A percentile compares a stretch with the other conserved stretches of the same genome.
Conservation (phyloP, 2,113 vertebrate genomes). For the Neogobius melanostomus region DNA sequence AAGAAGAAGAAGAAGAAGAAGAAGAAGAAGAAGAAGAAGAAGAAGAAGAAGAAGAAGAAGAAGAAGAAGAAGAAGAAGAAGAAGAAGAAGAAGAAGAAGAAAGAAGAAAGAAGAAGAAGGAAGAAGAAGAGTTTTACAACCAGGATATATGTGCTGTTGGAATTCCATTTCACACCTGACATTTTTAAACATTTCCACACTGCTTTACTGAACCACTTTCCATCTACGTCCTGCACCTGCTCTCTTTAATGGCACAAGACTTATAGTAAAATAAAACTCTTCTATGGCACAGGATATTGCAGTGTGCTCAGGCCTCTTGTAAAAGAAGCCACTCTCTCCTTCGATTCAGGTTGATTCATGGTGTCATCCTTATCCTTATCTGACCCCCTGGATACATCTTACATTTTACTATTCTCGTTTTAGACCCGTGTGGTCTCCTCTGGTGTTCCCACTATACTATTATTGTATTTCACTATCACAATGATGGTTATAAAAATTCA, state of each 20-base stretch:
- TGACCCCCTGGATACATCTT: slow-evolving; percentile 7
- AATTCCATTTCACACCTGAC: neutral
- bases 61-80: too few relatives aligned
- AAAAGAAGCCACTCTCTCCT: slow-evolving; percentile 31
- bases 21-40: neutral
- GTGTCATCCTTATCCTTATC: slow-evolving; percentile 22
- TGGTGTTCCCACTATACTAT: slow-evolving; percentile 16
- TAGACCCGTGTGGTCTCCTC: slow-evolving; percentile 12
- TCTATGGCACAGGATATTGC: neutral
- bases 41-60: too few relatives aligned
- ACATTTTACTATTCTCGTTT: slow-evolving; percentile 31
- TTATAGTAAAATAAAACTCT: slow-evolving; percentile 7
- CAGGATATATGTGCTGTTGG: neutral
- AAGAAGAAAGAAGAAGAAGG: neutral
- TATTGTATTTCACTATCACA: slow-evolving; percentile 26
- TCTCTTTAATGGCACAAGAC: neutral
- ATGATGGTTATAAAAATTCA: neutral
- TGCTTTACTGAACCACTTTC: neutral
- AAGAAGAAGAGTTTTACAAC: neutral
- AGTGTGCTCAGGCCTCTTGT: slow-evolving; percentile 7
- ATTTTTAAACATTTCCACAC: slow-evolving; percentile 1
- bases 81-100: too few relatives aligned
- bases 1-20: too few relatives aligned
- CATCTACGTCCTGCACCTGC: neutral
- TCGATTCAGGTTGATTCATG: slow-evolving; percentile 37